Base-by-base conservation (phyloP, 2,797 vertebrate genomes). In the Pseudochaenichthys georgianus region DNA sequence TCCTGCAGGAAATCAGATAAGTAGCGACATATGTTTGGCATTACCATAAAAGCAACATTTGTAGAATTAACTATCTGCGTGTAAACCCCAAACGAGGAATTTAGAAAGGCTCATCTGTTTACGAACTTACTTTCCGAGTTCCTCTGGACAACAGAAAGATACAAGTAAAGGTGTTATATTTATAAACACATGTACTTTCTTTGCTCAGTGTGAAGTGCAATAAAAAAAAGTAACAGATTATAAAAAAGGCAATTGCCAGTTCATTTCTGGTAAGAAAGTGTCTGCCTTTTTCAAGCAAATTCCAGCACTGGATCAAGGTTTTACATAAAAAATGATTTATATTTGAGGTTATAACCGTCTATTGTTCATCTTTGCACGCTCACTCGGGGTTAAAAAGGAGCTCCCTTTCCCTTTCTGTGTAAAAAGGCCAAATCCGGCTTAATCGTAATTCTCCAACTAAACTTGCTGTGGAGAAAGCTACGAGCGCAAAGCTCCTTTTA, bases 401-500 rank as follows among this genome's bases (percentile, higher is more conserved):
- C 64, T 43, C 69, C 51, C 66, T 62, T 47, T 71, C 10, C 47
- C 67, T 75, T 38, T 63, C 62, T 77, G 47, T 81, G 73, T 67
- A 86, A 86, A 93, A 88, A 85, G 69, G 75, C 75, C 60, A 92
- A 94, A 95, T 86, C 90, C 78, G 38, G 88, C 88, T 95, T 91
- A 91, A 86, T 66, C 65, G 21, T 93, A 93, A 93, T 87, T 93
- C 89, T 92, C 86, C 88, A 91, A 93, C 91, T 89, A 89, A 95
- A 94, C 91, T 92, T 92, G 84, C 88, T 88, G 84, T 83, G 83
- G 81, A 93, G 87, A 92, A 89, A 87, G 85, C 89, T 86, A 88
- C 62, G 76, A 91, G 85, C 48, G 58, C 73, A 90, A 91, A 93
- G 88, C 89, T 89, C 78, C 86, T 93, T 93, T 94, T 90, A 90